phyloP scores from a whole-genome alignment of 2,888 invertebrate genomes.

The Crossocerus cetratus region DNA sequence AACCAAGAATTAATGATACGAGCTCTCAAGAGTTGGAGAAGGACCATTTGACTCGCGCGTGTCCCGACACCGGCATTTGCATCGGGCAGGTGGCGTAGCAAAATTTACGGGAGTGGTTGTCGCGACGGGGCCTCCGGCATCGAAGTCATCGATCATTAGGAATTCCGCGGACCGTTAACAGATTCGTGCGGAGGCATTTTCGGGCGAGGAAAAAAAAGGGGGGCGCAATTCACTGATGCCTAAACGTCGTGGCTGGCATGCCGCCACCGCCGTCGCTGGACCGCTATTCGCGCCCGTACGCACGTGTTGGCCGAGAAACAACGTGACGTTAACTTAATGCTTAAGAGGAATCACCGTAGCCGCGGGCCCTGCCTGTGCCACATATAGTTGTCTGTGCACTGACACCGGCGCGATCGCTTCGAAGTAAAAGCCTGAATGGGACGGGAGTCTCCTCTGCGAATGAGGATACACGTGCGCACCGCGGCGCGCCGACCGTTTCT shows the following conservation, averaged over 20 bases:
- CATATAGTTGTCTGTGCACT: slow-evolving; percentile 34
- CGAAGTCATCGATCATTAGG: slow-evolving; percentile 29
- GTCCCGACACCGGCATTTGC: slow-evolving; percentile 1
- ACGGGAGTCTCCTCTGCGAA: slow-evolving; percentile 21
- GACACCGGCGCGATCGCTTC: slow-evolving; percentile 28
- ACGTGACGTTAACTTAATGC: slow-evolving; percentile 49
- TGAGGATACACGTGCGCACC: background rate
- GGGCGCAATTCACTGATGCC: slow-evolving; percentile 40
- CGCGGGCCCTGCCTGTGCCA: slow-evolving; percentile 48
- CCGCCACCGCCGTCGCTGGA: slow-evolving; percentile 16
- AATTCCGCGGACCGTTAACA: slow-evolving; percentile 31
- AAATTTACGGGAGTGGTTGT: too few species aligned
- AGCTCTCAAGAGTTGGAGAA: background rate
- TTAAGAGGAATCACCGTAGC: slow-evolving; percentile 57
- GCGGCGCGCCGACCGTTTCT: too few species aligned
- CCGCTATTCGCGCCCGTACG: slow-evolving; percentile 48
- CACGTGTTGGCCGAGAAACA: slow-evolving; percentile 54
- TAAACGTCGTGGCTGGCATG: slow-evolving; percentile 21
- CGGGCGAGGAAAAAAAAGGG: slow-evolving; percentile 11
- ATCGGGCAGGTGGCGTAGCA: background rate
- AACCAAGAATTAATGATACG: too few species aligned
- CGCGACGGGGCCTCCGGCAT: too few species aligned
- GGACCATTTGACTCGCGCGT: background rate
- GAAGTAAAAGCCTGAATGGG: slow-evolving; percentile 46
- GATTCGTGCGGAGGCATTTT: slow-evolving; percentile 10